Base-by-base conservation (phyloP, 53 echinoderm and acorn worm species). In the Hippasteria phrygiana region DNA sequence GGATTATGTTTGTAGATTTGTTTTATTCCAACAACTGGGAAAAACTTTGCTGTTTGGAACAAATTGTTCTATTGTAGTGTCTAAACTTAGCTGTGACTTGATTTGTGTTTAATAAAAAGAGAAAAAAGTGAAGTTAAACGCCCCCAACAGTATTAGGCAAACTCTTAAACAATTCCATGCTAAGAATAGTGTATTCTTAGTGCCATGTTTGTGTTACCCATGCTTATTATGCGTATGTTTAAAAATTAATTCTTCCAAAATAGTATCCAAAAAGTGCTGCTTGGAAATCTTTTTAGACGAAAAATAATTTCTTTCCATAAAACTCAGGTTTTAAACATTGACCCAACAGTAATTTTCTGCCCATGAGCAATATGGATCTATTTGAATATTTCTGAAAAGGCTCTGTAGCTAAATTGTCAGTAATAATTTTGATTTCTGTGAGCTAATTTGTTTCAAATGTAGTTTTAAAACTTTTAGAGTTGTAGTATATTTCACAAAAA, bases 271-370 rank as follows among this genome's bases (percentile, higher is more conserved):
- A 32, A 20, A 31, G 10, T 65, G 34, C 65, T 1, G 34, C 6
- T 5, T 17, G 3, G 2, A 34, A 16, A 35, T 0, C 32, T 35
- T 13, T 67, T 35, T 67, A 16, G 0, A 2, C 26, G 0, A 75
- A 13, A 22, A 51, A 40, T 22, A 18, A 34, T 41, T 4, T 43
- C 39, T 20, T 41, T 34, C 39, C n/a, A n/a, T 54, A 5, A 40
- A 81, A 38, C 81, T 81, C 81, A 81, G 81, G 81, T 81, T 54
- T 47, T 27, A n/a, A n/a, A 10, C 56, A 39, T 62, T 55, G 59
- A 80, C 59, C 45, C 63, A 80, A 80, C 80, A 80, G 80, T 80
- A 80, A 80, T 80, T 54, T 11, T 5, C 1, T 14, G 46, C 39
- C 18, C 26, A 20, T 18, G 77, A 77, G 54, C 77, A 33, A 2